Percentiles rank a stretch among this genome's conserved stretches.
phyloP scores from a whole-genome alignment of 2,797 vertebrate genomes.

The Schizopygopsis malacanthus region DNA sequence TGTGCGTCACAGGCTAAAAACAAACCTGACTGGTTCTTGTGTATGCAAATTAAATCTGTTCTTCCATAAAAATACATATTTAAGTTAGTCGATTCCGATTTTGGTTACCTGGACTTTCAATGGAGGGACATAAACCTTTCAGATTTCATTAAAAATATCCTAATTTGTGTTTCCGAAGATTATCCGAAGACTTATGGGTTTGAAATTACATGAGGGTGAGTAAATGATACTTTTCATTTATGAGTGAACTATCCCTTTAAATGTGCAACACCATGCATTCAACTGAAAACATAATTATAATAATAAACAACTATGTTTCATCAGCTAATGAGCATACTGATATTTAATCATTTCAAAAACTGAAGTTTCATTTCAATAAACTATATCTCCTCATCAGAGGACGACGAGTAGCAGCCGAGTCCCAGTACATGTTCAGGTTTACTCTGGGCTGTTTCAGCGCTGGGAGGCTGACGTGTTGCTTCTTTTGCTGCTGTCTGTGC shows the following conservation, averaged over 20 bases:
- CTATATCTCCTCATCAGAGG: conserved; percentile 74
- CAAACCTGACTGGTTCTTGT: not conserved
- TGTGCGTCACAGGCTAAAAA: not conserved
- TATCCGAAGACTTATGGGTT: not conserved
- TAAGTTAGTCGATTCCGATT: not conserved
- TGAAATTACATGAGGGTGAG: not conserved
- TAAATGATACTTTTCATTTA: not conserved
- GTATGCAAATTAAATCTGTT: not conserved
- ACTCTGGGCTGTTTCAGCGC: conserved; percentile 7
- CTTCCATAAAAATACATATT: not conserved
- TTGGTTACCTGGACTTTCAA: not conserved
- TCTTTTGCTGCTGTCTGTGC: conserved; percentile 37
- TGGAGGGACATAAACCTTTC: not conserved
- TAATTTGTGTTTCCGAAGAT: not conserved
- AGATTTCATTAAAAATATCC: not conserved
- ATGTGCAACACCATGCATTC: not conserved
- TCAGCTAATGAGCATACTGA: not conserved
- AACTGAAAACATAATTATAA: not conserved
- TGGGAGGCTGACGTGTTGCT: not conserved
- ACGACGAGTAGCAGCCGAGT: conserved; percentile 77
- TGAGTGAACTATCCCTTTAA: not conserved
- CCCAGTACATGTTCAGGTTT: conserved; percentile 67
- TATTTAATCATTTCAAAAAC: not conserved
- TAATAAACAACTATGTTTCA: not conserved
- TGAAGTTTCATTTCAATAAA: not conserved